phyloP scores from a whole-genome alignment of 2,888 invertebrate species.

The Acronicta aceris region DNA sequence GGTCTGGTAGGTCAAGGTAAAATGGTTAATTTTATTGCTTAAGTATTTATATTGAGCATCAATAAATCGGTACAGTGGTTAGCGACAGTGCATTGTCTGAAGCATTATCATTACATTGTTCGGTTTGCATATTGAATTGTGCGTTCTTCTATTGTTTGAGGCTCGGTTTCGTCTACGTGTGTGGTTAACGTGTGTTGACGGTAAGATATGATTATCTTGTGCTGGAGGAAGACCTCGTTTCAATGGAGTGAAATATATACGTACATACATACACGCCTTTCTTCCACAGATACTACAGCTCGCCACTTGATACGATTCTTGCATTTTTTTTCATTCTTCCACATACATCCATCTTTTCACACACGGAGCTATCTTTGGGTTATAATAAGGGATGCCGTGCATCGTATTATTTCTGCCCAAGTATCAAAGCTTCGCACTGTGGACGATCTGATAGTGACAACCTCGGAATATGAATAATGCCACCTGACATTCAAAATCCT shows the following conservation, averaged over 20 bases:
- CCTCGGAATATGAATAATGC: no score
- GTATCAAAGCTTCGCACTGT: no score
- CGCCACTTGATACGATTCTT: no score
- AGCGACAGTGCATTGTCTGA: constrained; percentile 86
- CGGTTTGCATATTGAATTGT: constrained; percentile 87
- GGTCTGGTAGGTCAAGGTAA: constrained; percentile 64
- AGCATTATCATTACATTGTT: constrained; percentile 86
- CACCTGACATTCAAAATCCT: no score
- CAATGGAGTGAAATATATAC: constrained; percentile 11
- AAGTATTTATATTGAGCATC: constrained; percentile 82
- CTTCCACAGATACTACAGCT: no score
- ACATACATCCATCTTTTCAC: no score
- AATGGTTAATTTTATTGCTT: constrained; percentile 75
- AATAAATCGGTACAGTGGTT: constrained; percentile 87
- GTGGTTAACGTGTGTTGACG: constrained; percentile 68
- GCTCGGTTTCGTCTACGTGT: constrained; percentile 76
- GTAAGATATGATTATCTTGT: constrained; percentile 48
- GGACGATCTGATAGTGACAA: no score
- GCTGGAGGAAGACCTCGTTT: constrained; percentile 31
- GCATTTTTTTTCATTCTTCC: no score
- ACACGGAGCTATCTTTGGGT: no score
- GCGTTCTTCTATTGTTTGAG: constrained; percentile 85
- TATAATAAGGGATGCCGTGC: no score
- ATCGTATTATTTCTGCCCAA: no score
- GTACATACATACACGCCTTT: background rate